Conservation (phyloP, 2,888 invertebrate species). For the Drosophila trichaetosa region DNA sequence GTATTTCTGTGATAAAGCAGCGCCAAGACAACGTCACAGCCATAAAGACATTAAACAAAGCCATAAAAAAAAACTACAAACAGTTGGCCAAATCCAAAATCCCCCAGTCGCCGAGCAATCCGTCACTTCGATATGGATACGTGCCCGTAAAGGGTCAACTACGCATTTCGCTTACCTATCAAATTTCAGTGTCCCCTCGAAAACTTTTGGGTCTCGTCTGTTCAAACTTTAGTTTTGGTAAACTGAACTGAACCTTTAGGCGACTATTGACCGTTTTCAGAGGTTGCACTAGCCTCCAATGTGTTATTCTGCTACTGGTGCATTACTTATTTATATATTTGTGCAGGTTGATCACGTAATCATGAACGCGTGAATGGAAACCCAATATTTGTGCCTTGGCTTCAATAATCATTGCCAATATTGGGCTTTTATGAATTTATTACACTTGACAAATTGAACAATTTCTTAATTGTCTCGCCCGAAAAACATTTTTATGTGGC, state of each 20-base stretch:
- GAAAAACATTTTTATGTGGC: conserved; percentile 23
- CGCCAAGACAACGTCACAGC: conserved; percentile 48
- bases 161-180: conserved; percentile 29
- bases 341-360: conserved; percentile 53
- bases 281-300: conserved; percentile 24
- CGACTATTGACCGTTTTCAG: conserved; percentile 2
- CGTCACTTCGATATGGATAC: conserved; percentile 46
- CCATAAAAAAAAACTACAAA: conserved; percentile 25
- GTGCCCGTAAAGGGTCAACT: conserved; percentile 47
- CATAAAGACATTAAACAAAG: conserved; percentile 47
- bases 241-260: conserved; percentile 9
- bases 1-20: conserved; percentile 59
- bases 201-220: conserved; percentile 21
- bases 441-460: conserved; percentile 50
- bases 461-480: conserved; percentile 47
- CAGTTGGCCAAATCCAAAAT: conserved; percentile 39
- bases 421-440: conserved; percentile 74
- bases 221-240: not conserved
- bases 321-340: conserved; percentile 20
- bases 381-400: conserved; percentile 56
- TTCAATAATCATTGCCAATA: conserved; percentile 75
- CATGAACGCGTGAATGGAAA: conserved; percentile 18
- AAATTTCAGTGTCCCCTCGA: conserved; percentile 25
- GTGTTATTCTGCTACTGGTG: not conserved
- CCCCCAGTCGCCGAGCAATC: conserved; percentile 37